phyloP scores from a whole-genome alignment of 2,888 invertebrate species.

The Eristalinus sepulchralis region DNA sequence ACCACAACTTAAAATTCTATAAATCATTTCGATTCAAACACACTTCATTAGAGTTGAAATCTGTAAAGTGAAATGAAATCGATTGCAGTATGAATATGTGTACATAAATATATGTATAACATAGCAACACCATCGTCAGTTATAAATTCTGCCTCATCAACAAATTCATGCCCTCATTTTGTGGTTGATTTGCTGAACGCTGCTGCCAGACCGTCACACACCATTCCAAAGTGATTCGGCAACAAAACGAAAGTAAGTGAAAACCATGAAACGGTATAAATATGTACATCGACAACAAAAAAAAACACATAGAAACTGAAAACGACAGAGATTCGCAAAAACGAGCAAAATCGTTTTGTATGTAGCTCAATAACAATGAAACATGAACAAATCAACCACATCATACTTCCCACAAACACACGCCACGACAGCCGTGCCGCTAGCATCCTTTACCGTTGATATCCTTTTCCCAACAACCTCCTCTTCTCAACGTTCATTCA shows the following conservation, averaged over 20 bases:
- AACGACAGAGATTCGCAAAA: constrained; percentile 23
- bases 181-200: constrained; percentile 66
- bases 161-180: constrained; percentile 71
- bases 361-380: constrained; percentile 34
- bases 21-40: constrained; percentile 56
- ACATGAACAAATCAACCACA: constrained; percentile 34
- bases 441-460: constrained; percentile 55
- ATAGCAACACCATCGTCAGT: constrained; percentile 52
- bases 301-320: constrained; percentile 9
- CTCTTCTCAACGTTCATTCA: constrained; percentile 43
- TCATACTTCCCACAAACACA: constrained; percentile 48
- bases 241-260: constrained; percentile 50
- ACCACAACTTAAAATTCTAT: constrained; percentile 37
- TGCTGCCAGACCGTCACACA: constrained; percentile 62
- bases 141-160: constrained; percentile 70
- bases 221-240: constrained; percentile 21
- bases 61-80: constrained; percentile 50
- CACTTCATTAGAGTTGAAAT: constrained; percentile 58
- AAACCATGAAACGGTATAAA: constrained; percentile 51
- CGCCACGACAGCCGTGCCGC: neutral
- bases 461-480: constrained; percentile 47
- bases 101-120: neutral
- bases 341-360: constrained; percentile 12
- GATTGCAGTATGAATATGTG: constrained; percentile 17
- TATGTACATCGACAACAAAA: neutral